Percentiles rank a stretch among this genome's conserved stretches.
These are phyloP conservation scores for Anisognathus igniventris DNA, from an alignment of 2,797 vertebrate species.

Conservation along the genomic window DNA sequence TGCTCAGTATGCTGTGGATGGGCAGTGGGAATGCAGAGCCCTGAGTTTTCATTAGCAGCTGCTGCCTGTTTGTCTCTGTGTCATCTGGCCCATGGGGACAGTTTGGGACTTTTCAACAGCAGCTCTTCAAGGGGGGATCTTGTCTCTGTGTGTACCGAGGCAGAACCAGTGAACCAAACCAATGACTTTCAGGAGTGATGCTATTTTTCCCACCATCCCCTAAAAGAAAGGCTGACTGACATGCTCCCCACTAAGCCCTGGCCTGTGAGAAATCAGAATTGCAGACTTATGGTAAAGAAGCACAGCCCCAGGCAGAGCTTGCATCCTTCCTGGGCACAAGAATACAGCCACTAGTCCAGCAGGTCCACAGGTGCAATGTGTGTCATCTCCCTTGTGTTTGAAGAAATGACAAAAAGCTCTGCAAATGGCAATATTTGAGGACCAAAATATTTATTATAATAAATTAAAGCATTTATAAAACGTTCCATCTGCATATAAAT, in stretches of 20 bases:
- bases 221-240: not conserved
- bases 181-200: not conserved
- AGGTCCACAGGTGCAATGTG: not conserved
- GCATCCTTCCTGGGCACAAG: not conserved
- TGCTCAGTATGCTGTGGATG: not conserved
- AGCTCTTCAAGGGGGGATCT: not conserved
- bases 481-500: constrained; percentile 30
- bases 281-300: not conserved
- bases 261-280: not conserved
- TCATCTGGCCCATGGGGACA: not conserved
- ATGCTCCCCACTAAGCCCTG: not conserved
- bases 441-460: constrained; percentile 65
- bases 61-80: not conserved
- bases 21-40: not conserved
- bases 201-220: not conserved
- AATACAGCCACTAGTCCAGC: not conserved
- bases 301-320: not conserved
- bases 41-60: not conserved
- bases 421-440: not conserved
- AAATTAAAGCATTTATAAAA: constrained; percentile 54
- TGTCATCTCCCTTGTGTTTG: not conserved
- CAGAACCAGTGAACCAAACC: not conserved
- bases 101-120: not conserved
- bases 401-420: not conserved
- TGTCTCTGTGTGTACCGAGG: rapidly evolving